Evolutionary conservation across 2,888 invertebrate species (phyloP), one percentile per base, ranked within the genome.

Genomic region (Drosophila antonietae): DNA sequence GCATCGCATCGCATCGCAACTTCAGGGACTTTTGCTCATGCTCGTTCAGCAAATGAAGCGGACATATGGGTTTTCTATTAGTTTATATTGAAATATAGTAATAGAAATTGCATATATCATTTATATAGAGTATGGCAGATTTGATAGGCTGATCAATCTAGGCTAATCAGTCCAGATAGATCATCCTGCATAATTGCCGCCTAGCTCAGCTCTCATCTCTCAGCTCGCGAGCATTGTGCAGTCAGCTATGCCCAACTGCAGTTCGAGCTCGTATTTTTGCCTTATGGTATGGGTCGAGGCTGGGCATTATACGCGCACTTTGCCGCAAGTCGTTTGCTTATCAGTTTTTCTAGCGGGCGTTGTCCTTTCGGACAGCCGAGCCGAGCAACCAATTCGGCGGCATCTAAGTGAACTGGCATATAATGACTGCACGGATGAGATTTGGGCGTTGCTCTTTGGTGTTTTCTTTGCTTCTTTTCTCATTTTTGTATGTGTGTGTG

Each of bases 251-350:
- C 33, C 44, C 44, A 7, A 0, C 20, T 57, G 57, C 43, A 44
- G 9, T 15, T 7, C 10, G 3, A 20, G 20, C 3, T 57, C 8
- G 15, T 6, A 35, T 35, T 57, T 14, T 44, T 57, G 18, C 55
- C n/a, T 39, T n/a, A 20, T 15, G 56, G 68, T 31, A 31, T 53
- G 47, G 63, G 65, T 57, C 69, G 65, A 73, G 68, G 73, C 60
- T 49, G 70, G 63, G 69, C 79, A 82, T 81, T 86, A 83, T 66
- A 73, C 62, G 73, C 83, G 81, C 77, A 79, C 78, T 84, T 87
- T 81, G 88, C 87, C 90, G 86, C 83, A 88, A 83, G 90, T 90
- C 90, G 88, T 90, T 90, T 83, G 81, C 90, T 90, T 91, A 90
- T 91, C 90, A 82, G 78, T 68, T 85, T 69, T 68, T 71, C 73